Percentiles rank a stretch among this genome's conserved stretches.
phyloP scores from a whole-genome alignment of 2,888 invertebrate species.

The Cheiracanthium punctorium region DNA sequence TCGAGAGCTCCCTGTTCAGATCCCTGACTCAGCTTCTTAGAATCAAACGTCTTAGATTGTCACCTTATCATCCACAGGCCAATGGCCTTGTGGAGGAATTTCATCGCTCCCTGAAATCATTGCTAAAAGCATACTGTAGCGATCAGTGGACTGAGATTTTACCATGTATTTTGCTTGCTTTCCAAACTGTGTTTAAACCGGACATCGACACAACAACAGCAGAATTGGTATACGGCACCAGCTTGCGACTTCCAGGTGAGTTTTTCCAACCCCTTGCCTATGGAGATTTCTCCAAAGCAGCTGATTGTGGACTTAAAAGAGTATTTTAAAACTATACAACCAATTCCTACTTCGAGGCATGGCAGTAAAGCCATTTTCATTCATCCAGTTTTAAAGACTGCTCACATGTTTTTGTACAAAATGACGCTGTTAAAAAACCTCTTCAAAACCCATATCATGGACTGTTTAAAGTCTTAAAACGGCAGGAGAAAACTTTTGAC shows the following conservation, averaged over 20 bases:
- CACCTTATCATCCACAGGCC: constrained; percentile 73
- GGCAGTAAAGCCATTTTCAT: background rate
- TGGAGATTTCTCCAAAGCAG: background rate
- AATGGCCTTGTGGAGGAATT: background rate
- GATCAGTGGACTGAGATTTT: background rate
- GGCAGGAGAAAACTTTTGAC: too few relatives aligned
- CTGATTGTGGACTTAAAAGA: background rate
- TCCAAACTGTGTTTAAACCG: background rate
- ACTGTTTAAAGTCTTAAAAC: background rate
- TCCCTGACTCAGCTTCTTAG: constrained; percentile 72
- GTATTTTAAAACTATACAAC: background rate
- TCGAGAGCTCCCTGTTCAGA: constrained; percentile 60
- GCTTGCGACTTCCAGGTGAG: constrained; percentile 4
- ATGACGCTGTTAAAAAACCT: background rate
- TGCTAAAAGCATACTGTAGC: background rate
- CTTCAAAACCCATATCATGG: background rate
- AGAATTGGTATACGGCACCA: background rate
- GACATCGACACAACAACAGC: background rate
- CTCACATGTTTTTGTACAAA: background rate
- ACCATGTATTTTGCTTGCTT: background rate
- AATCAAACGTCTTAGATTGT: constrained; percentile 73
- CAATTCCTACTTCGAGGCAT: background rate
- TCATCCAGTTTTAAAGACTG: background rate
- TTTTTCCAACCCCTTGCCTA: background rate
- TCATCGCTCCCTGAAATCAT: background rate